Conservation (phyloP, 2,797 vertebrate genomes). For the Spondyliosoma cantharus region DNA sequence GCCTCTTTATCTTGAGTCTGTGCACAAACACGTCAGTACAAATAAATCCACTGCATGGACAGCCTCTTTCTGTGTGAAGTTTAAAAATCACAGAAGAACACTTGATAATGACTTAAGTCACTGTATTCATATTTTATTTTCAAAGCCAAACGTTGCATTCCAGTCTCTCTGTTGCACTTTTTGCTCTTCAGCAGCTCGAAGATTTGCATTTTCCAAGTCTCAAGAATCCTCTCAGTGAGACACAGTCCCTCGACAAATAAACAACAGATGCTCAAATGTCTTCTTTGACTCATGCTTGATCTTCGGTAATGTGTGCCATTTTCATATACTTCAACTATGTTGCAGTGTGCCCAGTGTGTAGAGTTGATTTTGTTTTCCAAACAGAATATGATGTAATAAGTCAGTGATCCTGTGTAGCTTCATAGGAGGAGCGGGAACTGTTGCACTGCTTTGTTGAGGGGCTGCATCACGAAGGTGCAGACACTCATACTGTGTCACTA, state of each 20-base stretch:
- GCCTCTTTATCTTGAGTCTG: neutral
- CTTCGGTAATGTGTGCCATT: conserved; percentile 56
- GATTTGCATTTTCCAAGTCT: conserved; percentile 61
- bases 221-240: conserved; percentile 66
- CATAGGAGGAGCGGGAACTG: conserved; percentile 52
- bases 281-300: conserved; percentile 76
- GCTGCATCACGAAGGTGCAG: conserved; percentile 3
- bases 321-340: conserved; percentile 59
- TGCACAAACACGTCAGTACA: neutral
- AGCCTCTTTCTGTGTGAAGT: neutral
- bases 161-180: conserved; percentile 21
- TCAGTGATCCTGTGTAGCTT: conserved; percentile 54
- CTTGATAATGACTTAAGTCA: neutral
- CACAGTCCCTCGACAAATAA: conserved; percentile 68
- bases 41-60: too few species aligned
- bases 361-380: conserved; percentile 61
- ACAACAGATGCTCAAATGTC: conserved; percentile 81
- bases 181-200: conserved; percentile 30
- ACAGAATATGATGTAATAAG: conserved; percentile 61
- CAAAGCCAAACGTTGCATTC: neutral
- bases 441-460: conserved; percentile 51
- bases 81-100: neutral
- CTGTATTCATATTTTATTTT: conserved; percentile 11
- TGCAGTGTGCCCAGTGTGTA: conserved; percentile 31
- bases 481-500: conserved; percentile 6